A percentile compares a stretch with the other conserved stretches of the same genome.
Evolutionary conservation across 64 coral and sea anemone genomes (phyloP).

Genomic region (Pachyseris speciosa): DNA sequence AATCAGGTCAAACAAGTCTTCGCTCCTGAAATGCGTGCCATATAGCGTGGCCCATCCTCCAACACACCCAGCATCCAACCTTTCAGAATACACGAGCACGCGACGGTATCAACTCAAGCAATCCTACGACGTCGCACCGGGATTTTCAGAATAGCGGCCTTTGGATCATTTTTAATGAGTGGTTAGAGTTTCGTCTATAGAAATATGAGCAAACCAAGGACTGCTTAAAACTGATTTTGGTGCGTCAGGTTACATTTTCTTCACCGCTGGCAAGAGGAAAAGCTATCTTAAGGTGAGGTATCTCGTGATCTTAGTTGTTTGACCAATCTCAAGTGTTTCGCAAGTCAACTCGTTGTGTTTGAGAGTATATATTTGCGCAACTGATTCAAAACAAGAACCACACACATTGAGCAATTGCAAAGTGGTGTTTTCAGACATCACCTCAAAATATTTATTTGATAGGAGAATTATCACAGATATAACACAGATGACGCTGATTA

Average conservation of each 20-base stretch:
- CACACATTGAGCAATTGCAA: not conserved
- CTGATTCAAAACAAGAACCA: not conserved
- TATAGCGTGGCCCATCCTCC: not conserved
- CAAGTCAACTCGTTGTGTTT: too few species aligned
- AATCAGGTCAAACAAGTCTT: not conserved
- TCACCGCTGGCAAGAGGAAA: not conserved
- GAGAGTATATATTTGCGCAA: too few species aligned
- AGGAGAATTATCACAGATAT: too few species aligned
- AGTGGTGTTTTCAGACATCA: not conserved
- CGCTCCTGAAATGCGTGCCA: not conserved
- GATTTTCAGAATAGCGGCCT: not conserved
- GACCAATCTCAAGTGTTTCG: too few species aligned
- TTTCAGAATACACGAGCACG: too few species aligned
- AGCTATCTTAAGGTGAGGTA: not conserved
- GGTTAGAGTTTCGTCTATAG: not conserved
- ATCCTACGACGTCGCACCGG: too few species aligned
- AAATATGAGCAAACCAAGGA: not conserved
- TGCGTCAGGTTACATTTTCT: not conserved
- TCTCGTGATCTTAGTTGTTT: not conserved
- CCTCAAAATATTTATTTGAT: not conserved
- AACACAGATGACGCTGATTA: too few species aligned
- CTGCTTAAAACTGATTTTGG: not conserved
- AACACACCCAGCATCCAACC: too few species aligned
- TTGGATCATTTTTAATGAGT: not conserved
- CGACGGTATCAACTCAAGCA: not conserved